Percentiles rank a stretch among this genome's conserved stretches.
Conservation (phyloP, 1,140 invertebrate genomes). For the Drosophila mauritiana region DNA sequence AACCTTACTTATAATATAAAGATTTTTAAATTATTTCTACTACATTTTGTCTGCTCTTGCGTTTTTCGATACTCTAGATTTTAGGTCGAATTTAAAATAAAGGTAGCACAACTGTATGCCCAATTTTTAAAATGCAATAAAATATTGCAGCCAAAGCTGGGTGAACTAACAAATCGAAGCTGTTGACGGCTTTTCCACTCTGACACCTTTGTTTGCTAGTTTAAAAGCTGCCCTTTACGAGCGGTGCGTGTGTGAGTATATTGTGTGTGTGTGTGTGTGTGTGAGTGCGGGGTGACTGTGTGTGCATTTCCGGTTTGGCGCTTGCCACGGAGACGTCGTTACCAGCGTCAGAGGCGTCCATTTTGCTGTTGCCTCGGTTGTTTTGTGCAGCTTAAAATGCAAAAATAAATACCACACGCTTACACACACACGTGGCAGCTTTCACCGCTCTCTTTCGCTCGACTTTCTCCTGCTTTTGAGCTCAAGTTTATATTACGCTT, state of each 20-base stretch:
- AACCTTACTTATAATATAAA: too few species aligned
- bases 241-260: not conserved
- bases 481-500: conserved; percentile 82
- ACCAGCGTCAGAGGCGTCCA: conserved; percentile 54
- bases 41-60: too few species aligned
- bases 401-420: conserved; percentile 75
- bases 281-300: conserved; percentile 17
- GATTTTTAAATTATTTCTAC: too few species aligned
- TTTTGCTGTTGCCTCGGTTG: conserved; percentile 31
- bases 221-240: conserved; percentile 64
- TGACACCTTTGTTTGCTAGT: conserved; percentile 72
- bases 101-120: not conserved
- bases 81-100: not conserved
- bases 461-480: conserved; percentile 60
- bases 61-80: not conserved
- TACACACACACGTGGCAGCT: not conserved
- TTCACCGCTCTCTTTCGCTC: conserved; percentile 1
- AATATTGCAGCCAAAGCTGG: conserved; percentile 15
- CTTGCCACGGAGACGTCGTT: conserved; percentile 47
- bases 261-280: conserved; percentile 7
- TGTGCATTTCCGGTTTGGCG: conserved; percentile 72
- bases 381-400: conserved; percentile 71
- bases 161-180: conserved; percentile 64
- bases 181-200: conserved; percentile 68
- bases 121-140: conserved; percentile 7